Conservation (phyloP, 1,140 invertebrate species). For the Tetramorium alpestre region DNA sequence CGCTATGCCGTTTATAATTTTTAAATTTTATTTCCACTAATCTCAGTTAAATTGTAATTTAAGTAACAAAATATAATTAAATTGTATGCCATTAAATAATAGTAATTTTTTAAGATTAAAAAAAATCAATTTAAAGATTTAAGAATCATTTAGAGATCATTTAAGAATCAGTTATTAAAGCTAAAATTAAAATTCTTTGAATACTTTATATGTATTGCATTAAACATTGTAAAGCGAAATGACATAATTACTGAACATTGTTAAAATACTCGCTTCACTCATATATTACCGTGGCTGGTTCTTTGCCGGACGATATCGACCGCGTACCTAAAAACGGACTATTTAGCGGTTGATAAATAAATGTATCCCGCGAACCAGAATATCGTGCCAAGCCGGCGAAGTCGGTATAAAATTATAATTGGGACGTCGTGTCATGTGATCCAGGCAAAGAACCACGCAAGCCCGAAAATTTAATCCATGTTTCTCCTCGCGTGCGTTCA, state of each 20-base stretch:
- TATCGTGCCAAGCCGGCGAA: conserved; percentile 48
- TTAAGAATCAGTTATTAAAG: background rate
- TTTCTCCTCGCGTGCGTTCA: background rate
- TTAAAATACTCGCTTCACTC: conserved; percentile 3
- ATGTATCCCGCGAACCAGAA: conserved; percentile 46
- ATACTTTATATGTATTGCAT: background rate
- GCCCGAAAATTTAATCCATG: conserved; percentile 15
- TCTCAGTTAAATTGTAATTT: background rate
- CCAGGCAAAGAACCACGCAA: conserved; percentile 19
- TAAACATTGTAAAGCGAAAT: background rate
- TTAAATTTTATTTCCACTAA: background rate
- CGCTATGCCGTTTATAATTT: background rate
- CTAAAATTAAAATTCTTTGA: background rate
- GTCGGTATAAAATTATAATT: conserved; percentile 57
- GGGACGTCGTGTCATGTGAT: conserved; percentile 48
- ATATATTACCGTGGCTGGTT: background rate
- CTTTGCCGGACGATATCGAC: conserved; percentile 41
- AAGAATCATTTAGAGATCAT: background rate
- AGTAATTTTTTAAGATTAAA: background rate
- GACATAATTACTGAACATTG: background rate
- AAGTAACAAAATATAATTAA: background rate
- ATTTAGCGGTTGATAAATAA: conserved; percentile 60
- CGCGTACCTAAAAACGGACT: conserved; percentile 51
- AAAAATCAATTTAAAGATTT: background rate
- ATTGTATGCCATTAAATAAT: background rate